Conservation (phyloP, 1,140 invertebrate genomes). For the Aporrectodea caliginosa region DNA sequence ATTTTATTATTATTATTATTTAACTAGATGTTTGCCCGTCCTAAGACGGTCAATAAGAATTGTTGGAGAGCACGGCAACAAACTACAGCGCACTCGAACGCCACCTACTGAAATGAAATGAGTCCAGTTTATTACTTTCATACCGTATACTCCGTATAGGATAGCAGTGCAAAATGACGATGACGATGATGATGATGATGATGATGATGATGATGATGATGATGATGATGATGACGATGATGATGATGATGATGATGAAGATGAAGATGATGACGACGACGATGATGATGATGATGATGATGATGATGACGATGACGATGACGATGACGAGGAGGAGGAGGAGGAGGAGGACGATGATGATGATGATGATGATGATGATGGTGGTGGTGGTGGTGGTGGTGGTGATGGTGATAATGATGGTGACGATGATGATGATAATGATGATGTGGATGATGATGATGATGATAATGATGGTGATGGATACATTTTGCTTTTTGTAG, state of each 20-base stretch:
- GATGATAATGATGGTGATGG: constrained; percentile 9
- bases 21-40: too few relatives aligned
- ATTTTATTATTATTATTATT: too few relatives aligned
- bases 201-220: constrained; percentile 22
- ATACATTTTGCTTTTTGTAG: constrained; percentile 81
- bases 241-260: too few relatives aligned
- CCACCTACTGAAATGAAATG: too few relatives aligned
- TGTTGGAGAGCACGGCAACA: too few relatives aligned
- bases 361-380: constrained; percentile 9
- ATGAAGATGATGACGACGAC: background rate
- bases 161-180: constrained; percentile 77
- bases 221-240: constrained; percentile 19
- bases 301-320: too few relatives aligned
- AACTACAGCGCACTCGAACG: too few relatives aligned
- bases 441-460: background rate
- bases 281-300: background rate
- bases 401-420: too few relatives aligned
- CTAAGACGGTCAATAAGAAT: too few relatives aligned
- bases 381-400: too few relatives aligned
- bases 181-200: constrained; percentile 40
- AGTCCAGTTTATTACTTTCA: too few relatives aligned
- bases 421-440: constrained; percentile 15
- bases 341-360: background rate
- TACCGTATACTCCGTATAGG: too few relatives aligned
- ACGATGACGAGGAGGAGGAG: background rate